Evolutionary conservation across 2,888 invertebrate genomes (phyloP).

Genomic region (Callimorpha dominula): DNA sequence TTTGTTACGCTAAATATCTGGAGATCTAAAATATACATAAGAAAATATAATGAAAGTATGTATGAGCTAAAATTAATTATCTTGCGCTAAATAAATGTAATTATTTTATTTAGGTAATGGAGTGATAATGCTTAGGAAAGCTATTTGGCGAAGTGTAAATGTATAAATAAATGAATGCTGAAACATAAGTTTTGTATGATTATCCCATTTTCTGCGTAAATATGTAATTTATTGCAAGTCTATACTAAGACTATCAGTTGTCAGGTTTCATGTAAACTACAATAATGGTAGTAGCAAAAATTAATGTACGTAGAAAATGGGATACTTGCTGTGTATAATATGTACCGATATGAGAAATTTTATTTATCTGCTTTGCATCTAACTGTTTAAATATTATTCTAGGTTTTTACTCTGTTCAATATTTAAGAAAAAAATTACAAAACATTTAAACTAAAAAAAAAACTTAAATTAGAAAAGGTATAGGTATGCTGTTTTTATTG

Average conservation of each 20-base stretch:
- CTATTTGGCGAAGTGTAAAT: constrained; percentile 80
- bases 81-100: constrained; percentile 71
- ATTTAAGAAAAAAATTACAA: constrained; percentile 22
- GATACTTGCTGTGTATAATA: constrained; percentile 71
- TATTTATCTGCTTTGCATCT: constrained; percentile 83
- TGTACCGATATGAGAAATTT: constrained; percentile 73
- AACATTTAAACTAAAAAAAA: constrained; percentile 1
- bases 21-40: constrained; percentile 64
- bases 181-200: constrained; percentile 65
- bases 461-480: background rate
- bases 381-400: constrained; percentile 68
- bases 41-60: constrained; percentile 60
- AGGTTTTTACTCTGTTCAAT: constrained; percentile 76
- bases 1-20: constrained; percentile 52
- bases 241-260: constrained; percentile 7
- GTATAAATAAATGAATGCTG: constrained; percentile 82
- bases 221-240: constrained; percentile 14
- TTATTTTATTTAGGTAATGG: constrained; percentile 73
- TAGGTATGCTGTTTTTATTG: background rate
- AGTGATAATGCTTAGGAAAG: constrained; percentile 76
- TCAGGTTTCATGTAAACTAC: constrained; percentile 19
- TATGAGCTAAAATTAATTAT: constrained; percentile 63
- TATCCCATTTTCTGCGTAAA: constrained; percentile 69
- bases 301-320: constrained; percentile 64
- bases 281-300: constrained; percentile 11